Conservation (phyloP, 2,113 vertebrate genomes). For the Phoxinus phoxinus region DNA sequence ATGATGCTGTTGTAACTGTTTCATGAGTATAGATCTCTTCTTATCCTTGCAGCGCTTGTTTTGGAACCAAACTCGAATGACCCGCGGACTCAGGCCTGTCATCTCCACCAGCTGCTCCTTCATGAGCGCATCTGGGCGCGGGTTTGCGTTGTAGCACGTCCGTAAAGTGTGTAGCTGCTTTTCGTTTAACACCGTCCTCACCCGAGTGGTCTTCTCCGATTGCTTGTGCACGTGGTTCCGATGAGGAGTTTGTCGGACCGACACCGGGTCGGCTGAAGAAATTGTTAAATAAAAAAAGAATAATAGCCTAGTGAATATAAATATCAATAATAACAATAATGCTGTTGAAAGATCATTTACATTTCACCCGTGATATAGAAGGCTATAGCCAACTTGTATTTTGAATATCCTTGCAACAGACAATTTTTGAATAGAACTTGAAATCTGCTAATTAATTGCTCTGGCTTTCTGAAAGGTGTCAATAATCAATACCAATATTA, state of each 20-base stretch:
- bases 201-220: constrained; percentile 91
- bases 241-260: constrained; percentile 83
- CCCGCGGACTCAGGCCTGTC: constrained; percentile 93
- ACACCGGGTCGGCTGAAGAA: constrained; percentile 76
- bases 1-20: constrained; percentile 93
- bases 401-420: too few species aligned
- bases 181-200: constrained; percentile 94
- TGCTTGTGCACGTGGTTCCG: constrained; percentile 87
- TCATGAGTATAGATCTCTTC: constrained; percentile 92
- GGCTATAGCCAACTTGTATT: not conserved
- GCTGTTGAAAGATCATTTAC: not conserved
- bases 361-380: not conserved
- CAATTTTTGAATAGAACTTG: not conserved
- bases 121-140: constrained; percentile 94
- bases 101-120: constrained; percentile 98
- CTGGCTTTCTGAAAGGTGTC: not conserved
- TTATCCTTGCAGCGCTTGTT: constrained; percentile 99
- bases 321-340: not conserved
- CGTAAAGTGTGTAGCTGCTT: constrained; percentile 96
- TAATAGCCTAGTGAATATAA: not conserved
- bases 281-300: not conserved
- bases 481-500: not conserved
- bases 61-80: constrained; percentile 98
- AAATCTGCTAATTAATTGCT: not conserved
- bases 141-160: constrained; percentile 96